phyloP scores from a whole-genome alignment of 2,888 invertebrate species.

The Adelognathus sp. region DNA sequence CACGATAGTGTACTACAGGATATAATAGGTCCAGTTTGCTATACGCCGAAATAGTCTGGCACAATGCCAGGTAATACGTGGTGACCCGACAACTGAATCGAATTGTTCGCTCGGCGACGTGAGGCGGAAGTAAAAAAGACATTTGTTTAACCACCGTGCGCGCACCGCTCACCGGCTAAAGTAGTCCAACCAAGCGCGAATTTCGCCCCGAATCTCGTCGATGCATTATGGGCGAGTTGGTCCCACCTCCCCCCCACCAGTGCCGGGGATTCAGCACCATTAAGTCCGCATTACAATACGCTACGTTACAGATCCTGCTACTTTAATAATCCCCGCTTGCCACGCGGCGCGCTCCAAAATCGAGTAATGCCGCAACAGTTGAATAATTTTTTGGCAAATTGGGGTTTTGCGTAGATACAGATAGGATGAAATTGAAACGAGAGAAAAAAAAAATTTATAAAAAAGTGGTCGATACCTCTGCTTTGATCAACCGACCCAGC shows the following conservation, averaged over 20 bases:
- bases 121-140: constrained; percentile 65
- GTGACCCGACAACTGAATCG: constrained; percentile 66
- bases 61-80: constrained; percentile 64
- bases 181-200: constrained; percentile 60
- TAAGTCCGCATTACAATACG: constrained; percentile 60
- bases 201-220: constrained; percentile 58
- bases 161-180: constrained; percentile 34
- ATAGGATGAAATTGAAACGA: no score
- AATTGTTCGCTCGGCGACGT: constrained; percentile 65
- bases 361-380: constrained; percentile 14
- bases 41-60: constrained; percentile 58
- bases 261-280: constrained; percentile 56
- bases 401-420: no score
- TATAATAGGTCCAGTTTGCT: constrained; percentile 15
- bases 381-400: constrained; percentile 4
- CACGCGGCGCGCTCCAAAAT: neutral
- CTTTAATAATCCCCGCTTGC: constrained; percentile 47
- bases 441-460: neutral
- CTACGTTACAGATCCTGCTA: constrained; percentile 52
- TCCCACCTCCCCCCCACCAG: neutral
- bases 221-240: constrained; percentile 48
- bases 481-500: no score
- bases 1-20: neutral
- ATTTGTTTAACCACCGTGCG: constrained; percentile 65
- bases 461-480: no score